Conservation (phyloP, 1,140 invertebrate species). For the Oedothorax gibbosus region DNA sequence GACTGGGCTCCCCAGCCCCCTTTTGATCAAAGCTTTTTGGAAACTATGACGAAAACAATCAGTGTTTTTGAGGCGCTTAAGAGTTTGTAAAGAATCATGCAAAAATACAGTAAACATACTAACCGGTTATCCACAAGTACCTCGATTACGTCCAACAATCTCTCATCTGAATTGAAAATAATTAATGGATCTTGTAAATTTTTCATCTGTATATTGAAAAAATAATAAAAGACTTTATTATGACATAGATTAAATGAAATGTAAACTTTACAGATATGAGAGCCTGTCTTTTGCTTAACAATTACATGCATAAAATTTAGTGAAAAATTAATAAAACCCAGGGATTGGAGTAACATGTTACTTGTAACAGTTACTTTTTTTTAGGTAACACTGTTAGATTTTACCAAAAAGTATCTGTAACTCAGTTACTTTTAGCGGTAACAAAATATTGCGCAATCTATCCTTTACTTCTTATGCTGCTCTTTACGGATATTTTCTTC, state of each 20-base stretch:
- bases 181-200: neutral
- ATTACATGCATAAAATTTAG: neutral
- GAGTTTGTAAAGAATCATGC: no score
- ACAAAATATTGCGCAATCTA: no score
- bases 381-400: no score
- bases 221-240: neutral
- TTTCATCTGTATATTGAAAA: neutral
- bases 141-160: slow-evolving; percentile 4
- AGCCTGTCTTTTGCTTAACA: neutral
- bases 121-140: slow-evolving; percentile 12
- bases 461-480: no score
- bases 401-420: no score
- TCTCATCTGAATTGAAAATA: slow-evolving; percentile 21
- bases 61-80: neutral
- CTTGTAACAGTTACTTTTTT: no score
- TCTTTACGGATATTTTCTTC: no score
- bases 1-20: neutral
- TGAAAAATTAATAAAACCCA: neutral
- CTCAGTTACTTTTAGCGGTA: no score
- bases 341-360: neutral
- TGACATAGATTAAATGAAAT: neutral
- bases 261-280: neutral
- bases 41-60: neutral
- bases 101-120: no score
- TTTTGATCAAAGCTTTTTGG: neutral